A percentile compares a stretch with the other conserved stretches of the same genome.
These are phyloP conservation scores for Novumbra hubbsi DNA, from an alignment of 2,797 vertebrate genomes.

Conservation along the genomic window DNA sequence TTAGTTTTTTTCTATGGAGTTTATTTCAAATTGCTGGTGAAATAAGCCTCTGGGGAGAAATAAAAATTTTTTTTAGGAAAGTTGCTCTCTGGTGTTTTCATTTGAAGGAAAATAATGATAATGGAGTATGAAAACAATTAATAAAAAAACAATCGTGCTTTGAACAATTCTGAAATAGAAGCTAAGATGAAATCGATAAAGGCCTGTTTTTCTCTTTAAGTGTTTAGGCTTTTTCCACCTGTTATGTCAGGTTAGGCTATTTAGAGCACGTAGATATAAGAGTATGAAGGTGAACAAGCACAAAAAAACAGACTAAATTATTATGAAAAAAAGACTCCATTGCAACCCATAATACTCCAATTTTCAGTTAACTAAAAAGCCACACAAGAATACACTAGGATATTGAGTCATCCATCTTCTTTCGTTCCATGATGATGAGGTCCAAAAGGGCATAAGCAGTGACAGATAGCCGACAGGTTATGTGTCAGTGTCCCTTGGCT, in stretches of 20 bases:
- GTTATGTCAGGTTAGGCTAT: background rate
- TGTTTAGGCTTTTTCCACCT: background rate
- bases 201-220: background rate
- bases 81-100: background rate
- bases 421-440: background rate
- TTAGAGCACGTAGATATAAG: background rate
- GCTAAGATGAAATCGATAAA: background rate
- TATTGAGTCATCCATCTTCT: background rate
- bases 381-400: background rate
- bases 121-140: background rate
- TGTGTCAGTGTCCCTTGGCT: too few relatives aligned
- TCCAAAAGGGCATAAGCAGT: background rate
- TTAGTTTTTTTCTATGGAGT: constrained; percentile 17
- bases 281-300: background rate
- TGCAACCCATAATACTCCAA: background rate
- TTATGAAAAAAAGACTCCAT: too few relatives aligned
- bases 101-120: constrained; percentile 11
- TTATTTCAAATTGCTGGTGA: constrained; percentile 28
- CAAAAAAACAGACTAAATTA: background rate
- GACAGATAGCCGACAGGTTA: background rate
- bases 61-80: constrained; percentile 49
- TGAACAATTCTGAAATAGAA: background rate
- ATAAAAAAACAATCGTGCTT: background rate
- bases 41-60: constrained; percentile 47
- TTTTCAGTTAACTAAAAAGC: too few relatives aligned